Conservation (phyloP, 2,113 vertebrate species). For the Nibea coibor region DNA sequence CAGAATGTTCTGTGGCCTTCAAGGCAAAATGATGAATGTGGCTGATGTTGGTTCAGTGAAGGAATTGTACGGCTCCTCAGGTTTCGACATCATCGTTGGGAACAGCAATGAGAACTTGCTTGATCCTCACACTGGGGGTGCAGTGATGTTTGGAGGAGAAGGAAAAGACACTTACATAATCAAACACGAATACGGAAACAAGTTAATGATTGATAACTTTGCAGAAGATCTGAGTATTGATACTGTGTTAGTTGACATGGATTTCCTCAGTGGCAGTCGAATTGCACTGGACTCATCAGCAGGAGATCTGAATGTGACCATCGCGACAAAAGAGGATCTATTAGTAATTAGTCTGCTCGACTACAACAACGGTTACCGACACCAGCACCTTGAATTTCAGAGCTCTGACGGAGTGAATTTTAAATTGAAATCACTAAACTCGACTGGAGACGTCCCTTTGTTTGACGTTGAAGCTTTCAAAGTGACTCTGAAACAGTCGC, state of each 20-base stretch:
- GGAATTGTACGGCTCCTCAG: constrained; percentile 62
- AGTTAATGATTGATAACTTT: constrained; percentile 54
- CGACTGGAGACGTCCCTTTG: accelerated
- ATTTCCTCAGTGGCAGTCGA: constrained; percentile 44
- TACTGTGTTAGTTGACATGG: constrained; percentile 63
- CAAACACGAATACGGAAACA: constrained; percentile 48
- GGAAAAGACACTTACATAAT: constrained; percentile 65
- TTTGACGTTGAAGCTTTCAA: constrained; percentile 61
- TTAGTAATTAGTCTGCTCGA: constrained; percentile 7
- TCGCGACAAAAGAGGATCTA: constrained; percentile 14
- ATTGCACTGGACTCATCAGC: not conserved
- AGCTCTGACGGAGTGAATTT: constrained; percentile 66
- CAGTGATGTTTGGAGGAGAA: constrained; percentile 55
- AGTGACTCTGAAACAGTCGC: constrained; percentile 48
- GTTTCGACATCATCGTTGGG: constrained; percentile 59
- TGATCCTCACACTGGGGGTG: constrained; percentile 61
- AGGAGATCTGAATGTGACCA: constrained; percentile 9
- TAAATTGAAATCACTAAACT: constrained; percentile 25
- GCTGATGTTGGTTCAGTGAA: constrained; percentile 26
- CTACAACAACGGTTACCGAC: constrained; percentile 5
- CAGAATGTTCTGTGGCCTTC: not conserved
- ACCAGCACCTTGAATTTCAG: constrained; percentile 65
- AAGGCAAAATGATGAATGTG: constrained; percentile 43
- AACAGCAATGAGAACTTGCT: constrained; percentile 59
- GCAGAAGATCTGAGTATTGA: constrained; percentile 53